Conservation (phyloP, 2,113 vertebrate species). For the Gobius niger region DNA sequence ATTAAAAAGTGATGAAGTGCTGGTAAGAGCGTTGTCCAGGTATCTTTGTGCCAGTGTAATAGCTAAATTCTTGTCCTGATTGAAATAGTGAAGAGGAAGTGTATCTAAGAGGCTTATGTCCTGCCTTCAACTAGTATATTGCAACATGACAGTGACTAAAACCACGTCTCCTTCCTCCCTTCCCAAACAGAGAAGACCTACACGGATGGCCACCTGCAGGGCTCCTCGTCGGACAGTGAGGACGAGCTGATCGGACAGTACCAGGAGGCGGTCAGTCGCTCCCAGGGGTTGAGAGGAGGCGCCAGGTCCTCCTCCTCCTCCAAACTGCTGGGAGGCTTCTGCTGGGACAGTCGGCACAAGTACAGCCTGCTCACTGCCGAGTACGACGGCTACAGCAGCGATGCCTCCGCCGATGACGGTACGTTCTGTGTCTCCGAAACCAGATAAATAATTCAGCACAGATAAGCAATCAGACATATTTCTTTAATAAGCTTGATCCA, state of each 20-base stretch:
- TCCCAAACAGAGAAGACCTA: constrained; percentile 82
- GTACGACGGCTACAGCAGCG: constrained; percentile 94
- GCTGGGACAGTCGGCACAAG: constrained; percentile 91
- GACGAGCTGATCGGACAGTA: constrained; percentile 95
- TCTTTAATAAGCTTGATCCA: constrained; percentile 10
- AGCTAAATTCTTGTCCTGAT: too few species aligned
- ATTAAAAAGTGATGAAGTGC: too few species aligned
- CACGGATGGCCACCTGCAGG: constrained; percentile 81
- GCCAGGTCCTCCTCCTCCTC: constrained; percentile 27
- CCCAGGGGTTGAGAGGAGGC: constrained; percentile 78
- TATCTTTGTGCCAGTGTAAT: too few species aligned
- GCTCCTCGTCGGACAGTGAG: constrained; percentile 96
- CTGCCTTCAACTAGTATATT: too few species aligned
- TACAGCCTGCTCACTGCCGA: constrained; percentile 90
- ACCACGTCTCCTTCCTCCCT: background rate
- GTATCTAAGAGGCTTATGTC: too few species aligned
- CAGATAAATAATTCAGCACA: background rate
- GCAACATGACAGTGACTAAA: background rate
- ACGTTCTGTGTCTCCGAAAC: constrained; percentile 47
- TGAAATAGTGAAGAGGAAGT: too few species aligned
- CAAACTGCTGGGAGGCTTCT: constrained; percentile 80
- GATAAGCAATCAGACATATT: background rate
- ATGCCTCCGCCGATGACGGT: constrained; percentile 93
- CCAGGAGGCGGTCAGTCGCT: constrained; percentile 90
- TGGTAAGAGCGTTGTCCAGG: too few species aligned